These are phyloP conservation scores for Cyprinodon tularosa DNA, from an alignment of 2,113 vertebrate genomes.

Conservation along the genomic window DNA sequence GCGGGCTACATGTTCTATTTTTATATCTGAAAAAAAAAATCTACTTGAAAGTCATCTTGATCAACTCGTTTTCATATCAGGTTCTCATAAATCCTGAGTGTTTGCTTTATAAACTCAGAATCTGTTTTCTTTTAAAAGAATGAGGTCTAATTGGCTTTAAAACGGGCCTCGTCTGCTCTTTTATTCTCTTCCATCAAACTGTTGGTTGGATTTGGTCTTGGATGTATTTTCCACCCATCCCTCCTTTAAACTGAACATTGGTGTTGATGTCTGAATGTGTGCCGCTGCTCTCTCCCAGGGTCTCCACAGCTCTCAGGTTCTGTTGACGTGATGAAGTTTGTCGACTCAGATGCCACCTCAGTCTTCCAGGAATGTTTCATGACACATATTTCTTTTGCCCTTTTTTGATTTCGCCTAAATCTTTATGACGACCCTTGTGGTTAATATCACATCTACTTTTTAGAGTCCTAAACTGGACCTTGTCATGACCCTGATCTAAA, in stretches of 20 bases:
- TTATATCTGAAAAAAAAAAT: conserved; percentile 23
- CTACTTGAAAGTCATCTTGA: conserved; percentile 8
- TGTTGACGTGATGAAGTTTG: conserved; percentile 57
- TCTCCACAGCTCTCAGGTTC: conserved; percentile 81
- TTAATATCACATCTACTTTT: background rate
- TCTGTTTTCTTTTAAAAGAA: conserved; percentile 36
- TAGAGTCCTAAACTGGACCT: background rate
- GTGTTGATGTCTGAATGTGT: conserved; percentile 13
- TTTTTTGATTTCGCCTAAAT: background rate
- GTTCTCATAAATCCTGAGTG: background rate
- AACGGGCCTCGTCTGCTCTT: conserved; percentile 45
- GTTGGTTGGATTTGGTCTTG: conserved; percentile 15
- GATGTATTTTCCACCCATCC: background rate
- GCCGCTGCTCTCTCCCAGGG: conserved; percentile 67
- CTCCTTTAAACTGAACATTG: background rate
- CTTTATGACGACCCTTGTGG: background rate
- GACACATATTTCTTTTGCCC: background rate
- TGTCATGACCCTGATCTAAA: background rate
- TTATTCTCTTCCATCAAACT: conserved; percentile 43
- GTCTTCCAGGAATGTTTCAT: conserved; percentile 73
- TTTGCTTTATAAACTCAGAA: conserved; percentile 53
- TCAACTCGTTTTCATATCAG: conserved; percentile 3
- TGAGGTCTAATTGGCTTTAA: conserved; percentile 37
- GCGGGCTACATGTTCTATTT: background rate
- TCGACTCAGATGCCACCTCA: conserved; percentile 57